Conservation (phyloP, 2,113 vertebrate species). For the Epinephelus cyanopodus region DNA sequence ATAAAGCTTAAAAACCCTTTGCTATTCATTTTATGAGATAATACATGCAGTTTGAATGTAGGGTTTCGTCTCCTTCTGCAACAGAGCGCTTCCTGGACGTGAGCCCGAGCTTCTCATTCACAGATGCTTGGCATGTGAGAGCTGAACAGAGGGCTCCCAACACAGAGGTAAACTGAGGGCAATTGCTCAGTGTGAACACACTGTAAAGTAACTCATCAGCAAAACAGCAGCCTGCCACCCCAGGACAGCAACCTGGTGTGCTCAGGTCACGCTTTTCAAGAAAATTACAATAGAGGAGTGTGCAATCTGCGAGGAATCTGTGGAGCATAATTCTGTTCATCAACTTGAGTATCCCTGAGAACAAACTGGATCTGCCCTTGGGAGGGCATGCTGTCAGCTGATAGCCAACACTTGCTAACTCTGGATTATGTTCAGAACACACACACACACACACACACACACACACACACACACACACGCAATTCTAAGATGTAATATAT, state of each 20-base stretch:
- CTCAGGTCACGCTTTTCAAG: slow-evolving; percentile 70
- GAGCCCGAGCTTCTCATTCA: slow-evolving; percentile 62
- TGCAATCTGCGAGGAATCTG: slow-evolving; percentile 67
- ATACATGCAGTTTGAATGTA: slow-evolving; percentile 34
- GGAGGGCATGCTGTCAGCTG: slow-evolving; percentile 35
- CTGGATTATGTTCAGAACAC: slow-evolving; percentile 6
- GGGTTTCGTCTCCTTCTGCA: slow-evolving; percentile 37
- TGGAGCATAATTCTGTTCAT: slow-evolving; percentile 63
- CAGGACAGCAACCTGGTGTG: slow-evolving; percentile 63
- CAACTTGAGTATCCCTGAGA: slow-evolving; percentile 55
- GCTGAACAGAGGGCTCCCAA: slow-evolving; percentile 59
- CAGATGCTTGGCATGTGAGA: slow-evolving; percentile 68
- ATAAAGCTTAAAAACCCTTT: slow-evolving; percentile 45
- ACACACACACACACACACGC: background rate
- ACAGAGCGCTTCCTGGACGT: slow-evolving; percentile 52
- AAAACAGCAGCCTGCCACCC: slow-evolving; percentile 72
- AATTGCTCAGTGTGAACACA: slow-evolving; percentile 71
- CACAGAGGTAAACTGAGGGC: slow-evolving; percentile 73
- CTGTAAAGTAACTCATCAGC: slow-evolving; percentile 77
- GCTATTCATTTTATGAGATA: slow-evolving; percentile 44
- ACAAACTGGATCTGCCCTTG: slow-evolving; percentile 43
- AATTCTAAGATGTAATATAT: background rate
- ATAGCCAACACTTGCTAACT: slow-evolving; percentile 16
- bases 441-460: background rate
- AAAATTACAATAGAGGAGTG: slow-evolving; percentile 63